Evolutionary conservation across 2,888 invertebrate genomes (phyloP).

Genomic region (Microchrysa polita): DNA sequence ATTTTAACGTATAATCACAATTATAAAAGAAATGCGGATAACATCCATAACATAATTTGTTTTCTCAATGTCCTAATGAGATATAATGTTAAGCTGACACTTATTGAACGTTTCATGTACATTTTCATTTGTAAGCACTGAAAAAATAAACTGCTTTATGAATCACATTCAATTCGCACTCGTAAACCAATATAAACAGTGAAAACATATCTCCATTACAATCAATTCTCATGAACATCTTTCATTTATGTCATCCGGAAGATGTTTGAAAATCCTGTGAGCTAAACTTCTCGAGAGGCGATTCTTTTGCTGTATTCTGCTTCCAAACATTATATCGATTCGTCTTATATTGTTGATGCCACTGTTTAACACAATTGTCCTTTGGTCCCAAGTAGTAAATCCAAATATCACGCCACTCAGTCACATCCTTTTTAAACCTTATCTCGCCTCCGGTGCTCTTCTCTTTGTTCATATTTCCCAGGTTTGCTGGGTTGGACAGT

Average conservation of each 20-base stretch:
- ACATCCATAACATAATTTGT: too few relatives aligned
- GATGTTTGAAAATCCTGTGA: slow-evolving; percentile 9
- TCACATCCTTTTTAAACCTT: slow-evolving; percentile 26
- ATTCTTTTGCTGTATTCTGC: slow-evolving; percentile 6
- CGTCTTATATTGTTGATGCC: slow-evolving; percentile 10
- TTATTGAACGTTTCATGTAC: too few relatives aligned
- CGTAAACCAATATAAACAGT: too few relatives aligned
- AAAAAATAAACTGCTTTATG: too few relatives aligned
- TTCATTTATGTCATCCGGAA: slow-evolving; percentile 18
- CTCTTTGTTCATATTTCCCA: not conserved
- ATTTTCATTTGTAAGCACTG: too few relatives aligned
- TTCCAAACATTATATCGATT: slow-evolving; percentile 25
- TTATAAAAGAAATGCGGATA: too few relatives aligned
- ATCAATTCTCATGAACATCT: not conserved
- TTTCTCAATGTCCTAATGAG: too few relatives aligned
- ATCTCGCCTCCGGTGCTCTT: slow-evolving; percentile 1
- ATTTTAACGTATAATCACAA: too few relatives aligned
- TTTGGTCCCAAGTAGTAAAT: slow-evolving; percentile 34
- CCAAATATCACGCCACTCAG: slow-evolving; percentile 27
- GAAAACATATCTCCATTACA: too few relatives aligned
- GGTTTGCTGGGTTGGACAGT: not conserved
- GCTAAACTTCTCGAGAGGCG: not conserved
- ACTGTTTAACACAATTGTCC: slow-evolving; percentile 5
- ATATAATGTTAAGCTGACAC: too few relatives aligned
- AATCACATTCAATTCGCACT: too few relatives aligned